Conservation (phyloP, 2,888 invertebrate species). For the Ennomos quercinarius region DNA sequence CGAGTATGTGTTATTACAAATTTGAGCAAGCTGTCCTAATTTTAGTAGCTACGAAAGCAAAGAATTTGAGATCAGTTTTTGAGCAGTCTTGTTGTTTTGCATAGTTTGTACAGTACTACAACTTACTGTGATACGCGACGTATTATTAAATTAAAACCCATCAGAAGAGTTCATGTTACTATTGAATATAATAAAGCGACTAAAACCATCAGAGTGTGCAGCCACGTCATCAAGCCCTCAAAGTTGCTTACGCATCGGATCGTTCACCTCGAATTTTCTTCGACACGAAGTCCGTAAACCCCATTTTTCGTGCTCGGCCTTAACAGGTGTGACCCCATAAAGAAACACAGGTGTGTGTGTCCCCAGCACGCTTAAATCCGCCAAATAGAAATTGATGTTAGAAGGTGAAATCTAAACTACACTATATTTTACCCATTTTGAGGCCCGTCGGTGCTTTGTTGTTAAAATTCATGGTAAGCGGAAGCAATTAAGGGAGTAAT, state of each 20-base stretch:
- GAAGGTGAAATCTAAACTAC: conserved; percentile 73
- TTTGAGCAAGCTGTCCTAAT: too few species aligned
- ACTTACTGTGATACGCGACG: too few species aligned
- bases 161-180: too few species aligned
- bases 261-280: conserved; percentile 37
- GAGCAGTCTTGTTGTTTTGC: too few species aligned
- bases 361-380: conserved; percentile 67
- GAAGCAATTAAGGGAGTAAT: conserved; percentile 80
- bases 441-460: conserved; percentile 72
- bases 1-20: too few species aligned
- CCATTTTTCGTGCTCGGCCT: conserved; percentile 48
- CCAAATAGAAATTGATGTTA: conserved; percentile 79
- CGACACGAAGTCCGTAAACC: conserved; percentile 35
- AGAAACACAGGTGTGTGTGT: conserved; percentile 72
- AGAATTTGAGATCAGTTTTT: too few species aligned
- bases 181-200: too few species aligned
- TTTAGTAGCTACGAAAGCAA: too few species aligned
- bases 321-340: conserved; percentile 67
- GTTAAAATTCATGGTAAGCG: conserved; percentile 80
- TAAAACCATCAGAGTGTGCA: conserved; percentile 10
- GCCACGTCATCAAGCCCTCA: conserved; percentile 29
- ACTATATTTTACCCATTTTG: conserved; percentile 75
- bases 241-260: conserved; percentile 39
- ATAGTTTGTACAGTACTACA: too few species aligned
- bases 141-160: too few species aligned